Evolutionary conservation across 2,888 invertebrate genomes (phyloP).

Genomic region (Colletes collaris): DNA sequence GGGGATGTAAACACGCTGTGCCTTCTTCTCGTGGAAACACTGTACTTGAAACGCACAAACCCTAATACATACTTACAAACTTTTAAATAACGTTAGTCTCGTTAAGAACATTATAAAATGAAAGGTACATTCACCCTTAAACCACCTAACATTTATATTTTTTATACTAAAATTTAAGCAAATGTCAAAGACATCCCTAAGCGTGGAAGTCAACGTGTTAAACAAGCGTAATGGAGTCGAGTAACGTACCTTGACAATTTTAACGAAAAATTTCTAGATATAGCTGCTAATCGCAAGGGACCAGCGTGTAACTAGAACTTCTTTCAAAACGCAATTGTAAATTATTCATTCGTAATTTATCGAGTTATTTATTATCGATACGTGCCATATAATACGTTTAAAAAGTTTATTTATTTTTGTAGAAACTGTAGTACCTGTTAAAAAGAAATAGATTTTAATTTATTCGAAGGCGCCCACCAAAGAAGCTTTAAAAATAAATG

Average conservation of each 20-base stretch:
- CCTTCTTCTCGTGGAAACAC: too few species aligned
- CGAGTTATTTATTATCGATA: too few species aligned
- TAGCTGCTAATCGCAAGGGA: conserved; percentile 11
- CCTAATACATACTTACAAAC: too few species aligned
- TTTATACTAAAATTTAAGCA: too few species aligned
- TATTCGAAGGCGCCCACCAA: neutral
- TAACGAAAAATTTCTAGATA: neutral
- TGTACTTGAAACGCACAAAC: too few species aligned
- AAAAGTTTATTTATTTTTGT: conserved; percentile 11
- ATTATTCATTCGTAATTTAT: neutral
- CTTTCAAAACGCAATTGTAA: neutral
- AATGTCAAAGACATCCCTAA: too few species aligned
- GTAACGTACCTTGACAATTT: conserved; percentile 4
- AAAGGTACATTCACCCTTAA: too few species aligned
- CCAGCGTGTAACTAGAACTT: neutral
- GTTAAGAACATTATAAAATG: too few species aligned
- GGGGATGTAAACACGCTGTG: too few species aligned
- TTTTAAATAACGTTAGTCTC: too few species aligned
- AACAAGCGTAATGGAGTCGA: neutral
- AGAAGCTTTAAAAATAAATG: neutral
- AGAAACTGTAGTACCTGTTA: neutral
- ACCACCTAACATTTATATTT: too few species aligned
- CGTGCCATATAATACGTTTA: conserved; percentile 28
- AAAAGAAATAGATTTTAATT: neutral
- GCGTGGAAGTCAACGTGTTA: neutral